Evolutionary conservation across 2,888 invertebrate species (phyloP), one percentile per base, ranked within the genome.

Genomic region (Limnephilus lunatus): DNA sequence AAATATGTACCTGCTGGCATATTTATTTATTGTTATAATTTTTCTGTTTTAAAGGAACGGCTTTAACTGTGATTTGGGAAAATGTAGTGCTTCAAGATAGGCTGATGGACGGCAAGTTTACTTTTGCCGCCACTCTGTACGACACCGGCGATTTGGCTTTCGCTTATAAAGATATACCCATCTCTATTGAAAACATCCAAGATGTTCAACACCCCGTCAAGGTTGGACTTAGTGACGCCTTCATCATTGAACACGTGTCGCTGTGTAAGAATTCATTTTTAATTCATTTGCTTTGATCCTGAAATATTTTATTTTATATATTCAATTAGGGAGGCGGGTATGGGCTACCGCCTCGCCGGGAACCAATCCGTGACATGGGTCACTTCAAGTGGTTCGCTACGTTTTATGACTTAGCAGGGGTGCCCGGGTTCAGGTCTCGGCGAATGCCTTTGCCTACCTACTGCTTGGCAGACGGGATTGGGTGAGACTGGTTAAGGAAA

Each of bases 151-250:
- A 99, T 94, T 99, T 99, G 93, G 97, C 98, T 81, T 99, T 99
- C 95, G 98, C 98, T 0, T 99, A 99, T 95, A 98, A 98, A 94
- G 96, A 97, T 94, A 97, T 99, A 80, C 99, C 99, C 0, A 96
- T 98, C 1, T 95, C 97, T 25, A 97, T 99, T 12, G 97, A 97
- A 93, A 95, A 97, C 5, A 99, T 99, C 94, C 97, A 97, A 94
- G 98, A 98, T 94, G 81, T 68, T n/a, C 97, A 97, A 92, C 99
- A 99, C 96, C 99, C 99, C 0, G 99, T 99, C 81, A 99, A 99
- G 96, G 98, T 99, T 91, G 99, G 99, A 85, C 97, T 99, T 86
- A 99, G 99, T 87, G 99, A 99, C 96, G 99, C 99, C 0, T 99
- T 99, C 95, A 98, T 99, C 94, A 98, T 98, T 94, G 99, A 99